Conservation (phyloP, 2,797 vertebrate species). For the Poeciliopsis infans region DNA sequence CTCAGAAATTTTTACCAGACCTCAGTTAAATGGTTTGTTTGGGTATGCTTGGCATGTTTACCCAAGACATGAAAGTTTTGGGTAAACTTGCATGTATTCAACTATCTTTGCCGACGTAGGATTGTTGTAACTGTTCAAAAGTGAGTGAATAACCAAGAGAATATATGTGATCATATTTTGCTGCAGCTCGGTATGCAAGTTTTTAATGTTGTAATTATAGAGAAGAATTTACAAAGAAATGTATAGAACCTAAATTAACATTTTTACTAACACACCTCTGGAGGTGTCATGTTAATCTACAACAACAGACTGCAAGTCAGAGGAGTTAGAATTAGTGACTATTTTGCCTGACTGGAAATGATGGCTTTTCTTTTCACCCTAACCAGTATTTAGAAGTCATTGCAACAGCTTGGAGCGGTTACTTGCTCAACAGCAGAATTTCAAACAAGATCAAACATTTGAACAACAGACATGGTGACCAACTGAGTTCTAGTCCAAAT, state of each 20-base stretch:
- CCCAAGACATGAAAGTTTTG: not conserved
- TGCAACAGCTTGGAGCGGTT: constrained; percentile 45
- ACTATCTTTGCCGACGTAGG: not conserved
- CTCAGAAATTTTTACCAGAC: not conserved
- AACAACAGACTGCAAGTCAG: not conserved
- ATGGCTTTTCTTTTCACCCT: constrained; percentile 49
- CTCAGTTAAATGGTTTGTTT: not conserved
- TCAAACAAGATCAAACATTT: constrained; percentile 57
- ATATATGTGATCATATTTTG: not conserved
- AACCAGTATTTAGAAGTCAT: constrained; percentile 53
- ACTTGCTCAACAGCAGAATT: constrained; percentile 50
- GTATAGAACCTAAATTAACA: not conserved
- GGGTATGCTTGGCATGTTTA: not conserved
- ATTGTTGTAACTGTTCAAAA: not conserved
- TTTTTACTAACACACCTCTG: constrained; percentile 5
- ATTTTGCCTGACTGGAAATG: constrained; percentile 45
- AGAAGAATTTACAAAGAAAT: not conserved
- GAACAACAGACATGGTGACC: constrained; percentile 50
- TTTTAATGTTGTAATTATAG: not conserved
- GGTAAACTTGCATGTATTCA: not conserved
- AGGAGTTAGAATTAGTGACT: constrained; percentile 10
- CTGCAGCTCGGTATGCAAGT: not conserved
- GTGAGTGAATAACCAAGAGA: not conserved
- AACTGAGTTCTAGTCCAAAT: constrained; percentile 59
- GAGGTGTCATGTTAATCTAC: constrained; percentile 26